Percentiles rank a stretch among this genome's conserved stretches.
Conservation (phyloP, 2,797 vertebrate genomes). For the Arrhamphus sclerolepis region DNA sequence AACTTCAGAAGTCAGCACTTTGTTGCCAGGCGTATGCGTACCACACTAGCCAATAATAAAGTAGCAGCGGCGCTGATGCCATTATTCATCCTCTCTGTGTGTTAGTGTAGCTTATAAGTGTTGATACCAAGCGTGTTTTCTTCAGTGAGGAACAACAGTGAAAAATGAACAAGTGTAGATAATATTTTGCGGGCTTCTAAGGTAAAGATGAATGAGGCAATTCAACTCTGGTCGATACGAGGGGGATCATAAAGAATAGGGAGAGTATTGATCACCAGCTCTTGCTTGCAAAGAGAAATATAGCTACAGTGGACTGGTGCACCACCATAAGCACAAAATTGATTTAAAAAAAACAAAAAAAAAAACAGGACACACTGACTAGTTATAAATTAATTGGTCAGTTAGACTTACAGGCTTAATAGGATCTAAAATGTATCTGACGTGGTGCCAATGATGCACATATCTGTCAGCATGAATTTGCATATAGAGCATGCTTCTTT, state of each 20-base stretch:
- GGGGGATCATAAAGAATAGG: conserved; percentile 57
- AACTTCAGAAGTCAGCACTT: conserved; percentile 33
- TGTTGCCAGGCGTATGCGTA: conserved; percentile 13
- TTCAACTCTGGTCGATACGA: conserved; percentile 40
- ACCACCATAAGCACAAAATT: conserved; percentile 22
- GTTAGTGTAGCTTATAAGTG: conserved; percentile 15
- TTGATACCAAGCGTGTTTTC: conserved; percentile 15
- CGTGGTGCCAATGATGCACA: neutral
- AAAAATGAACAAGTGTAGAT: conserved; percentile 42
- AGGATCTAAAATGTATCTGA: conserved; percentile 8
- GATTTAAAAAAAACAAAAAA: no score
- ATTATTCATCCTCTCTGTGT: conserved; percentile 18
- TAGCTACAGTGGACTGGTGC: conserved; percentile 22
- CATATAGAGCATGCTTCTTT: neutral
- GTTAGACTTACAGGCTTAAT: conserved; percentile 12
- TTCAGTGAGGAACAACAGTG: conserved; percentile 29
- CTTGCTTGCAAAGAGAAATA: conserved; percentile 46
- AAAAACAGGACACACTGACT: conserved; percentile 29
- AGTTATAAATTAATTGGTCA: conserved; percentile 33
- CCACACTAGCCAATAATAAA: conserved; percentile 13
- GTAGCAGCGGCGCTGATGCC: conserved; percentile 32
- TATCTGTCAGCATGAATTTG: conserved; percentile 19
- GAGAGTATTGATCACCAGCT: conserved; percentile 58
- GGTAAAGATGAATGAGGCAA: conserved; percentile 56
- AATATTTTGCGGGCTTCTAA: conserved; percentile 43